phyloP scores from a whole-genome alignment of 2,888 invertebrate species.

The Scelioninae gen. 1 region DNA sequence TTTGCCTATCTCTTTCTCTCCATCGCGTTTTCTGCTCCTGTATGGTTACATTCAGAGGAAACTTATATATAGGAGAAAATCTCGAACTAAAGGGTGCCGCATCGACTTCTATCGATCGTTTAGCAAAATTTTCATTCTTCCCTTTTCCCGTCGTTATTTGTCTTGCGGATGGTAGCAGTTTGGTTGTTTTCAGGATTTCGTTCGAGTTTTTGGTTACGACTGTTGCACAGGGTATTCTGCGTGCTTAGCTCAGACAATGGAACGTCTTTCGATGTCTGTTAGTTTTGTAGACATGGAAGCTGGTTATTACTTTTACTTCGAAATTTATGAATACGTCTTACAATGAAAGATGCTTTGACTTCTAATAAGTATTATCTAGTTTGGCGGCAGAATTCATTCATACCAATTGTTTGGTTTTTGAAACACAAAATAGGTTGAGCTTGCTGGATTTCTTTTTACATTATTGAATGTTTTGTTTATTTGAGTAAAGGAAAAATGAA shows the following conservation, averaged over 20 bases:
- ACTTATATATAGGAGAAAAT: conserved; percentile 32
- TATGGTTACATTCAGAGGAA: conserved; percentile 29
- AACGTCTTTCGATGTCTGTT: neutral
- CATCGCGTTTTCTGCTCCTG: conserved; percentile 2
- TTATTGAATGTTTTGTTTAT: no score
- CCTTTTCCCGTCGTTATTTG: neutral
- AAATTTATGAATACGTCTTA: neutral
- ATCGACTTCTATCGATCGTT: conserved; percentile 39
- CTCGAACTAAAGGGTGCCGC: conserved; percentile 4
- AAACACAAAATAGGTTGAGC: no score
- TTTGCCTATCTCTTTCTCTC: no score
- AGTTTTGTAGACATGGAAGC: neutral
- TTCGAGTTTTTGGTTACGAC: conserved; percentile 6
- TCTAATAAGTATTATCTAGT: conserved; percentile 1
- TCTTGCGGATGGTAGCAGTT: neutral
- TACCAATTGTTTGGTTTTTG: no score
- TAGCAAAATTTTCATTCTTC: conserved; percentile 16
- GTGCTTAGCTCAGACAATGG: neutral
- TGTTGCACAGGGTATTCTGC: neutral
- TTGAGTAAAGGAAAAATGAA: no score
- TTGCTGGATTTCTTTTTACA: no score
- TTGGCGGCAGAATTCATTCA: no score
- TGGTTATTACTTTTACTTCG: neutral
- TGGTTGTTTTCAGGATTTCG: conserved; percentile 3
- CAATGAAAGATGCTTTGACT: neutral